Conservation (phyloP, 2,888 invertebrate species). For the Zaprionus bogoriensis region DNA sequence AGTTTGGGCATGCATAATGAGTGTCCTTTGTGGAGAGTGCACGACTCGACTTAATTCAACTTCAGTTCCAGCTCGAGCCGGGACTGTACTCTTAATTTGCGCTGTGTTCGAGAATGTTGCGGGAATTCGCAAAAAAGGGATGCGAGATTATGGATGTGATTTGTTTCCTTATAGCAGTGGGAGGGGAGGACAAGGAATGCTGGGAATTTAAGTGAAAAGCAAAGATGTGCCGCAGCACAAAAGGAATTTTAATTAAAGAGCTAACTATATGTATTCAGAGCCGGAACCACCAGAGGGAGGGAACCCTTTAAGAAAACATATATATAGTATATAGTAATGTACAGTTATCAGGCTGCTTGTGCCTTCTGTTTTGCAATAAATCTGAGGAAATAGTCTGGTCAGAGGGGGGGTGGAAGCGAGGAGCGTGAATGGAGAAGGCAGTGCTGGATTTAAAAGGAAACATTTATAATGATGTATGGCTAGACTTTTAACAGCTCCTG, state of each 20-base stretch:
- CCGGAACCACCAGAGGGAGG: too few relatives aligned
- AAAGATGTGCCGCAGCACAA: slow-evolving; percentile 3
- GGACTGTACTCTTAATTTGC: slow-evolving; percentile 46
- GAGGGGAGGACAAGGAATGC: neutral
- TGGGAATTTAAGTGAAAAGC: slow-evolving; percentile 25
- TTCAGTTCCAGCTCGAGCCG: neutral
- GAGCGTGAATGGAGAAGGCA: too few relatives aligned
- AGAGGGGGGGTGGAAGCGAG: too few relatives aligned
- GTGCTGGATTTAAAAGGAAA: too few relatives aligned
- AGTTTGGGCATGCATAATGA: slow-evolving; percentile 58
- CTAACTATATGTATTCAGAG: neutral
- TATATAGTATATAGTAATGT: neutral
- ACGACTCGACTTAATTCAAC: slow-evolving; percentile 21
- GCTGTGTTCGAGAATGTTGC: slow-evolving; percentile 26
- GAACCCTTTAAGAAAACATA: too few relatives aligned
- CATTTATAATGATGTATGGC: too few relatives aligned
- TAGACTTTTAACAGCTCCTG: too few relatives aligned
- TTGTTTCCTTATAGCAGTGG: slow-evolving; percentile 8
- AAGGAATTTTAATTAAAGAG: slow-evolving; percentile 42
- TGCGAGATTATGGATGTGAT: slow-evolving; percentile 42
- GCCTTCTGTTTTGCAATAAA: too few relatives aligned
- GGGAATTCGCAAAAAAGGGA: slow-evolving; percentile 5
- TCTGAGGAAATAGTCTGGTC: too few relatives aligned
- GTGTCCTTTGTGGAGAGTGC: slow-evolving; percentile 58
- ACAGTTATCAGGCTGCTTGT: neutral